Evolutionary conservation across 2,113 vertebrate genomes (phyloP).

Genomic region (Aldabrachelys gigantea): DNA sequence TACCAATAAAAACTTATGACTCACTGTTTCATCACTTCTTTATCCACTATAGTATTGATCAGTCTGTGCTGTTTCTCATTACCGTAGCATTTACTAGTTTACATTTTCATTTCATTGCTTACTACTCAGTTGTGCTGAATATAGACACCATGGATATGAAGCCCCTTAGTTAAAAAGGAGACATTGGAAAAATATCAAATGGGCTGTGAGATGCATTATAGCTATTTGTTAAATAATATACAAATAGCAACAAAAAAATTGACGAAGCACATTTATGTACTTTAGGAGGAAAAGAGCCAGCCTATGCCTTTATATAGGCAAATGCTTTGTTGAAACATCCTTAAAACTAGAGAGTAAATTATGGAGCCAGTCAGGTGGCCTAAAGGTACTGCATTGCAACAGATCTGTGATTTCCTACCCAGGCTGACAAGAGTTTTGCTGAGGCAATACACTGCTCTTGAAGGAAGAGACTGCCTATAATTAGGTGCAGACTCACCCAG

Average conservation of each 20-base stretch:
- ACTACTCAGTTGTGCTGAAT: constrained; percentile 7
- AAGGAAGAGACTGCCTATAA: not conserved
- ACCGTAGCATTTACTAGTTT: constrained; percentile 18
- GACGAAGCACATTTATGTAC: not conserved
- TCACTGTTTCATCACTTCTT: constrained; percentile 49
- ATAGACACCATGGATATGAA: constrained; percentile 7
- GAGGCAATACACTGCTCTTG: not conserved
- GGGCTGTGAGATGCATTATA: not conserved
- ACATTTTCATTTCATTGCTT: constrained; percentile 21
- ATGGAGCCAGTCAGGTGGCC: not conserved
- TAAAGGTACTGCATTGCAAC: not conserved
- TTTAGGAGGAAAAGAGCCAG: not conserved
- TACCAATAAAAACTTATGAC: constrained; percentile 51
- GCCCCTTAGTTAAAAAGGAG: not conserved
- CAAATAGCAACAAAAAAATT: constrained; percentile 8
- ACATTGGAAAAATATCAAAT: constrained; percentile 31
- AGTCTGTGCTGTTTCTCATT: constrained; percentile 29
- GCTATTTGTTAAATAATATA: constrained; percentile 59
- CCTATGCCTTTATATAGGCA: not conserved
- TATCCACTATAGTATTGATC: constrained; percentile 38
- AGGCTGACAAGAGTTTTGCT: not conserved
- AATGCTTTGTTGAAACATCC: not conserved
- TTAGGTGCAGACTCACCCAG: too few relatives aligned
- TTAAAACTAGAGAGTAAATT: not conserved
- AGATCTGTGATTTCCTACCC: not conserved